These are phyloP conservation scores for Amyelois transitella DNA, from an alignment of 1,140 invertebrate genomes.

Conservation along the genomic window DNA sequence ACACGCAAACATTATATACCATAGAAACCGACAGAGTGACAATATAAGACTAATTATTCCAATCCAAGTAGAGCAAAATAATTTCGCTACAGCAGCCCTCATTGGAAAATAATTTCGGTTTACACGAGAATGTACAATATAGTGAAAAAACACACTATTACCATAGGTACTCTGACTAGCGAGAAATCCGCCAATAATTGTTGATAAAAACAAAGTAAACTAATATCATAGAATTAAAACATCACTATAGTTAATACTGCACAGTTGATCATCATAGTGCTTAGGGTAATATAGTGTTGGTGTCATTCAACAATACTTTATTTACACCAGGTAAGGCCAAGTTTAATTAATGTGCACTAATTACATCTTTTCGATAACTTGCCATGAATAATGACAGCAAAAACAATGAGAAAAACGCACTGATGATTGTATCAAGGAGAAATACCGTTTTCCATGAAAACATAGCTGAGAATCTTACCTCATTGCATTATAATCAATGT, in stretches of 20 bases:
- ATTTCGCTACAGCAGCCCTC: too few relatives aligned
- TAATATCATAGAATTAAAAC: not conserved
- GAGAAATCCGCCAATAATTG: too few relatives aligned
- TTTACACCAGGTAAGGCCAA: not conserved
- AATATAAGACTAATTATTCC: too few relatives aligned
- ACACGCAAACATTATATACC: too few relatives aligned
- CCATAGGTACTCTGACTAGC: too few relatives aligned
- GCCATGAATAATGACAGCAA: not conserved
- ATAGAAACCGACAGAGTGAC: too few relatives aligned
- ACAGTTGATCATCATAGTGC: not conserved
- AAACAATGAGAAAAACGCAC: not conserved
- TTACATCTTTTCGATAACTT: not conserved
- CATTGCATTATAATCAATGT: not conserved
- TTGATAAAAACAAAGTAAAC: too few relatives aligned
- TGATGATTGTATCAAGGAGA: not conserved
- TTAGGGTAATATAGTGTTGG: not conserved
- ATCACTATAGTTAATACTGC: slow-evolving; percentile 3
- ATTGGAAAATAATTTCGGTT: too few relatives aligned
- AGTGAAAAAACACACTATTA: too few relatives aligned
- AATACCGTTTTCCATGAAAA: not conserved
- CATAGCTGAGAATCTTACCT: not conserved
- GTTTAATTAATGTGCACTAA: not conserved
- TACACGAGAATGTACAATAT: too few relatives aligned
- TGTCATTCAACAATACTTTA: not conserved
- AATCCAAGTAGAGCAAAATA: too few relatives aligned